Evolutionary conservation across 2,888 invertebrate genomes (phyloP), one percentile per base, ranked within the genome.

Genomic region (Drosophila recens): DNA sequence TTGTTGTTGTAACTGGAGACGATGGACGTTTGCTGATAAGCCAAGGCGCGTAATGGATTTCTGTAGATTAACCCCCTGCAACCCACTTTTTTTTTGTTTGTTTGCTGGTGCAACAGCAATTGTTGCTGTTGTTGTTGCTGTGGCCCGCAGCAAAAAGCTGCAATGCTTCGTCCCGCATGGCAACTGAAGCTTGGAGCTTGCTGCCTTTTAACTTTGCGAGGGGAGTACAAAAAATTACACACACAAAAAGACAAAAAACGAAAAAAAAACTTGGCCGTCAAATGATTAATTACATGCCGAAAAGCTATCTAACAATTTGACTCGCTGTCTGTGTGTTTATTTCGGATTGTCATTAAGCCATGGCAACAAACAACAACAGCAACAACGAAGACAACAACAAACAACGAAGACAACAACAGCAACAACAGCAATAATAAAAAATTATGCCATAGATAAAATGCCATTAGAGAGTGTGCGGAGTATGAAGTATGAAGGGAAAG

Each of bases 381-480:
- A 59, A 56, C 66, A 71, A 38, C n/a, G n/a, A n/a, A n/a, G n/a
- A 59, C 8, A 27, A 27, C 51, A 38, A 38, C 36, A 38, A 38
- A 38, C 38, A 38, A 38, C 38, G n/a, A n/a, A 38, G 38, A 11
- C 56, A 57, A 33, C 66, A 71, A 40, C 68, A 58, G 56, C 66
- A 57, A 36, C 68, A 58, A 59, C 67, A 57, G 72, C 68, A 86
- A 90, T 87, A 89, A 88, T 89, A 89, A 88, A 90, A 89, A 88
- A 90, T 87, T 89, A 90, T 88, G 87, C 89, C 79, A 81, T 77
- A 85, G 88, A 90, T 90, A 90, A 88, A 88, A 89, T 90, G 82
- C 89, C 89, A 88, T 88, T 88, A 88, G 87, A 90, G 88, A 78
- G 73, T 70, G 77, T 42, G 10, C 30, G n/a, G 38, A n/a, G 38